Evolutionary conservation across 2,113 vertebrate genomes (phyloP).

Genomic region (Macrotis lagotis): DNA sequence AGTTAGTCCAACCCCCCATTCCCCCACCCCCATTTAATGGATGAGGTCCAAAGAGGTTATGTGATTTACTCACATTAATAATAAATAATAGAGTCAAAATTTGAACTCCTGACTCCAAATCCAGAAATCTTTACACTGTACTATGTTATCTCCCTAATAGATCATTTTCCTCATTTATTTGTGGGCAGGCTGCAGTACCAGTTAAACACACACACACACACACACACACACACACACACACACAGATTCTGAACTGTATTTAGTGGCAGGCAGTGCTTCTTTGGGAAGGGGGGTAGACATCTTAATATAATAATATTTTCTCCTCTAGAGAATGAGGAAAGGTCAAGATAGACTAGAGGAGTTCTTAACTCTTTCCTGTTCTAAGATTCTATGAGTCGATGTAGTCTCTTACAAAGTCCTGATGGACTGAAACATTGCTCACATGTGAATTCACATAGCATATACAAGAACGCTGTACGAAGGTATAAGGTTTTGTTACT

Average conservation of each 20-base stretch:
- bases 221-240: neutral
- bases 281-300: neutral
- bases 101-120: neutral
- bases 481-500: neutral
- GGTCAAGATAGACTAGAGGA: neutral
- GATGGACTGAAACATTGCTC: neutral
- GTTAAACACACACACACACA: neutral
- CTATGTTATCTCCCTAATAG: neutral
- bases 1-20: neutral
- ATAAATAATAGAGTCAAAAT: neutral
- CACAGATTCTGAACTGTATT: constrained; percentile 1
- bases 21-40: neutral
- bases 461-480: neutral
- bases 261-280: constrained; percentile 13
- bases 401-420: neutral
- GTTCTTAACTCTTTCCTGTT: neutral
- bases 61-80: neutral
- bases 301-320: neutral
- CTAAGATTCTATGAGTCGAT: neutral
- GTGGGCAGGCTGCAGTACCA: neutral
- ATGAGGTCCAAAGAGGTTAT: neutral
- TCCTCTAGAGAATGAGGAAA: neutral
- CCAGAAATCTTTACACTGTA: neutral
- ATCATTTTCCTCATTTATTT: neutral
- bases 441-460: neutral